Evolutionary conservation across 1,140 invertebrate species (phyloP), one percentile per base, ranked within the genome.

Genomic region (Onthophagus taurus): DNA sequence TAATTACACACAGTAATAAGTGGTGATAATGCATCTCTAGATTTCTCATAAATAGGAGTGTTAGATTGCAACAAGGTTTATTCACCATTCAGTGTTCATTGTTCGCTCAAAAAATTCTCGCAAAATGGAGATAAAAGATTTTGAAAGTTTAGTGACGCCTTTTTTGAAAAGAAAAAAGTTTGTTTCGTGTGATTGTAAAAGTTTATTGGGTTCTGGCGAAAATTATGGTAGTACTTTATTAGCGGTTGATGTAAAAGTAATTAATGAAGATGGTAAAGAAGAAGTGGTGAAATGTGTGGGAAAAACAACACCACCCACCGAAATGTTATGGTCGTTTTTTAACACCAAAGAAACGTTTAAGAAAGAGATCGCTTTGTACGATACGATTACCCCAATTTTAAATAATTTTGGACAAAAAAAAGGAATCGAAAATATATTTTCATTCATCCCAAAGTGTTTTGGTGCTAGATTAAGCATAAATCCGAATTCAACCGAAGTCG

Each of bases 211-310:
- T 31, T 65, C 68, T 0, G 75, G 75, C 1, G 75, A 77, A 48
- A 77, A 78, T 59, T 78, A 76, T 49, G 74, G 72, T 3, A 76
- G 76, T 55, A 52, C 67, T 0, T 74, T 77, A 45, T 49, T 73
- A 2, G 59, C 60, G 3, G 61, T 77, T 0, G 43, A 59, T 6
- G 58, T 64, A 0, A 26, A 50, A 3, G 45, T 66, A 1, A 58
- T 39, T 4, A 45, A 48, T 1, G 42, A 49, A 9, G 12, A 51
- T 12, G 24, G 24, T 7, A 9, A 52, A 8, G 31, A 52, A 6
- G 52, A 65, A 26, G 37, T 55, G 9, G 34, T 67, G 24, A 26
- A 63, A 20, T 33, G 68, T 0, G 63, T 74, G 3, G 70, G 64
- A 2, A 74, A 73, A 45, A 61, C 61, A 47, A 50, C 53, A 11